phyloP scores from a whole-genome alignment of 2,113 vertebrate genomes.

The Mesocricetus auratus region DNA sequence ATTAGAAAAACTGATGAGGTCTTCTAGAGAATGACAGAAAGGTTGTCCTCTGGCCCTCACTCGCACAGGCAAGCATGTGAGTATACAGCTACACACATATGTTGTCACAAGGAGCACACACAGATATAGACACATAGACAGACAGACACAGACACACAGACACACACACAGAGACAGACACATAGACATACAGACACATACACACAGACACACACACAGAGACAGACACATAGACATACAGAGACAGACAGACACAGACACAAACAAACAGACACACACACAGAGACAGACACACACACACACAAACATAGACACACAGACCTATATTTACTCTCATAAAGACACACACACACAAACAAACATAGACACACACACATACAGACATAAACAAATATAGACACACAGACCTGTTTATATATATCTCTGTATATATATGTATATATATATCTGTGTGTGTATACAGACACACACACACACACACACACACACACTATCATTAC shows the following conservation, averaged over 20 bases:
- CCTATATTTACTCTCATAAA: too few relatives aligned
- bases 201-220: neutral
- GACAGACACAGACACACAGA: neutral
- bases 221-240: neutral
- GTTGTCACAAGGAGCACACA: neutral
- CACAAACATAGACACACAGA: neutral
- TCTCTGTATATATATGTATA: too few relatives aligned
- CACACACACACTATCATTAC: neutral
- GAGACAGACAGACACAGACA: neutral
- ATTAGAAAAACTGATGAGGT: neutral
- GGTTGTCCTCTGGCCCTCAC: neutral
- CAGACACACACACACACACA: too few relatives aligned
- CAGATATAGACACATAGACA: neutral
- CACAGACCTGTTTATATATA: too few relatives aligned
- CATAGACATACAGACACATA: too few relatives aligned
- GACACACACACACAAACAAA: neutral
- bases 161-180: neutral
- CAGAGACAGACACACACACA: neutral
- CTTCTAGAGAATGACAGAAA: neutral
- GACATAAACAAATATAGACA: too few relatives aligned
- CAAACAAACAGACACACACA: too few relatives aligned
- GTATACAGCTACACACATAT: neutral
- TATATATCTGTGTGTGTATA: too few relatives aligned
- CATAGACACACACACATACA: neutral
- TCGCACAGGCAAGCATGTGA: neutral